These are phyloP conservation scores for Lagodon rhomboides DNA, from an alignment of 2,797 vertebrate genomes.

Conservation along the genomic window DNA sequence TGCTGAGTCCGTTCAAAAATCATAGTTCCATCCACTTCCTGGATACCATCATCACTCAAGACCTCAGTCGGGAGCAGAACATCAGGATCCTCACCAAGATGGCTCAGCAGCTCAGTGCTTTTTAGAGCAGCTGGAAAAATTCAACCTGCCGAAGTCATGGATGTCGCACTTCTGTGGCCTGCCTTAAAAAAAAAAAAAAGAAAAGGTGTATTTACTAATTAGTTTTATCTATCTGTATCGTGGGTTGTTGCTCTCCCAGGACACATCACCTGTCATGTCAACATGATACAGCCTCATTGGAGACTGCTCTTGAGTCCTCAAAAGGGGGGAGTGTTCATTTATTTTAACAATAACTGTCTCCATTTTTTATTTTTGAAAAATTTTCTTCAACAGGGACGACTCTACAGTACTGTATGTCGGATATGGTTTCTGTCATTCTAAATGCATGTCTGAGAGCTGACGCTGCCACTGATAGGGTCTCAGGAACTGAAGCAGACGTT, in stretches of 20 bases:
- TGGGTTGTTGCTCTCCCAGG: neutral
- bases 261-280: conserved; percentile 1
- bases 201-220: conserved; percentile 13
- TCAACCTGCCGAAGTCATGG: no score
- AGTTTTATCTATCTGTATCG: conserved; percentile 16
- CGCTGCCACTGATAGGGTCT: conserved; percentile 41
- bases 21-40: no score
- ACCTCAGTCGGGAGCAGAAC: no score
- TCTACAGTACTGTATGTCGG: conserved; percentile 5
- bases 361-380: conserved; percentile 16
- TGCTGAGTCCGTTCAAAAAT: no score
- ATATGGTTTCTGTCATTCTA: conserved; percentile 36
- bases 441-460: conserved; percentile 55
- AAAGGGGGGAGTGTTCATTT: conserved; percentile 16
- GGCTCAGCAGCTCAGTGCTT: no score
- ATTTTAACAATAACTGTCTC: conserved; percentile 21
- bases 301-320: conserved; percentile 6
- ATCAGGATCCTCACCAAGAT: no score
- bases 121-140: no score
- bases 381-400: conserved; percentile 21
- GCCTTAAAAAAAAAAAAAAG: no score
- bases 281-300: neutral
- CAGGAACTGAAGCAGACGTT: conserved; percentile 47
- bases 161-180: no score
- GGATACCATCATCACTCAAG: no score